Evolutionary conservation across 2,888 invertebrate species (phyloP), one percentile per base, ranked within the genome.

Genomic region (Pharmacophagus antenor): DNA sequence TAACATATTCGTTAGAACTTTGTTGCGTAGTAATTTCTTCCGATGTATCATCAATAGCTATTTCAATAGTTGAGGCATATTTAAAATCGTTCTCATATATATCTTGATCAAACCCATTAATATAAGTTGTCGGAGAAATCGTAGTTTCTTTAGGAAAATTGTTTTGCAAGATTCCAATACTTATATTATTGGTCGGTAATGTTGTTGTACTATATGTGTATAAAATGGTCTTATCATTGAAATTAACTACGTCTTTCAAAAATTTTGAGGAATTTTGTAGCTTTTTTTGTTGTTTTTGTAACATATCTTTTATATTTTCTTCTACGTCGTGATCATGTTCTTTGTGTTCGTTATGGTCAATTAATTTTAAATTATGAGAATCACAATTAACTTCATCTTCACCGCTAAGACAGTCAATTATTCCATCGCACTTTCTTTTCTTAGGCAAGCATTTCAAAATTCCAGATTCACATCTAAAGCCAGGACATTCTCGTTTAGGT

Each of bases 361-460:
- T 62, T 20, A 61, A 21, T 44, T 61, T 58, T 27, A 58, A 42
- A 15, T 68, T 72, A 65, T 70, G 67, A 50, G 67, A 70, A 55
- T 79, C 78, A 73, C 97, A 97, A 54, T 93, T 91, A 0, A 92
- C 78, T 88, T 97, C 97, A 82, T 97, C 97, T 82, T 96, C 96
- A 20, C 94, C 96, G 44, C 93, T 91, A 23, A 97, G 82, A 71
- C 97, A 97, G 73, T 97, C 95, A 0, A 95, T 93, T 44, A 92
- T 85, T 70, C 92, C 92, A 74, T 97, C 94, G 80, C 97, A 97
- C 55, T 92, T 92, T 65, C 92, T 84, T 64, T 90, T 92, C 27
- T 85, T 87, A 0, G 95, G 90, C 20, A 97, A 84, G 76, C 97
- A 97, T 74, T 92, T 93, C 8, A 90, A 87, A 37, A 93, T 91